phyloP scores from a whole-genome alignment of 2,113 vertebrate genomes.

The Zosterops pallidus region DNA sequence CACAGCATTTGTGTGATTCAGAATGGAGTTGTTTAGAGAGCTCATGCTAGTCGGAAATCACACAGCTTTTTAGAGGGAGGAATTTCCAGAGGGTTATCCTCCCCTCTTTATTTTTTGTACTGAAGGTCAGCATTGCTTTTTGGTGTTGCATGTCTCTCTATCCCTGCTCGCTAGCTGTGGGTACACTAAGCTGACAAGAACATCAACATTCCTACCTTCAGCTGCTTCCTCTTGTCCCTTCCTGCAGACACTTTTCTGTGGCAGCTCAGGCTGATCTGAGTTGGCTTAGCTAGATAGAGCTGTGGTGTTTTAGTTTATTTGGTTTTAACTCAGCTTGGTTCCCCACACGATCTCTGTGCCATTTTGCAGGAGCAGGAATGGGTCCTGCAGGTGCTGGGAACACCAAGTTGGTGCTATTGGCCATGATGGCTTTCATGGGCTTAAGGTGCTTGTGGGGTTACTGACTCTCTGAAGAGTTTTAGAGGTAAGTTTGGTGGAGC shows the following conservation, averaged over 20 bases:
- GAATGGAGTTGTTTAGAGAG: background rate
- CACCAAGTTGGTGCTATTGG: fast-evolving
- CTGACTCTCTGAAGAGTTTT: background rate
- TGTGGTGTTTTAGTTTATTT: background rate
- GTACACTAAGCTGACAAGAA: background rate
- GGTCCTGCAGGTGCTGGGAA: fast-evolving
- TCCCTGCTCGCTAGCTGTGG: background rate
- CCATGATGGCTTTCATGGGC: fast-evolving
- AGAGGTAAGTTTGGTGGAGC: background rate
- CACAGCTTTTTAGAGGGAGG: fast-evolving
- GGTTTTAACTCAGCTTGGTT: background rate
- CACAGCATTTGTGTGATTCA: background rate
- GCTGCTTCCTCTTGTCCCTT: background rate
- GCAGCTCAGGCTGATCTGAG: background rate
- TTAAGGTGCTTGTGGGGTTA: background rate
- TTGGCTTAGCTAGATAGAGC: background rate
- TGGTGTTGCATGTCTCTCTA: background rate
- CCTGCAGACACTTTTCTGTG: background rate
- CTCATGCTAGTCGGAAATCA: background rate
- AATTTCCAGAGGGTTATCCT: background rate
- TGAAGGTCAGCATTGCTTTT: background rate
- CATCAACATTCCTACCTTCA: background rate
- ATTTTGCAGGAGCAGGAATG: background rate
- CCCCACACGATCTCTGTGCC: fast-evolving
- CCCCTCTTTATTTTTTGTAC: background rate